Percentiles rank a stretch among this genome's conserved stretches.
phyloP scores from a whole-genome alignment of 1,140 invertebrate genomes.

The Scaptomyza pallida region DNA sequence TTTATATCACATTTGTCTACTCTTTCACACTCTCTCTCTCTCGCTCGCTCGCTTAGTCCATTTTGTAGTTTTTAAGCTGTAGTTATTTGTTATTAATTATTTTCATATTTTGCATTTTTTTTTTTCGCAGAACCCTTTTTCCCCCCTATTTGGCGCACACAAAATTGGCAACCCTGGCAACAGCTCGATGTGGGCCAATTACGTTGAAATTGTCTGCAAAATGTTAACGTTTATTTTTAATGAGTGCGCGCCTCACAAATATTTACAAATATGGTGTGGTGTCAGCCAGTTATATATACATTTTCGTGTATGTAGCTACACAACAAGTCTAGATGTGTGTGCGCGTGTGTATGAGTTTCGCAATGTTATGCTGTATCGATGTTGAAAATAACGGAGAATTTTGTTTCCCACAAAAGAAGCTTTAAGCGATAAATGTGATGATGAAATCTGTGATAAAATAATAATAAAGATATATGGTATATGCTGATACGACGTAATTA shows the following conservation, averaged over 20 bases:
- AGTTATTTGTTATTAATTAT: constrained; percentile 48
- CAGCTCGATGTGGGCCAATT: constrained; percentile 70
- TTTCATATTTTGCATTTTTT: constrained; percentile 22
- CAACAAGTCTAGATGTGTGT: not conserved
- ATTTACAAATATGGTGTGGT: constrained; percentile 21
- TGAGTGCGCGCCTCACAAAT: constrained; percentile 25
- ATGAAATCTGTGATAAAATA: no score
- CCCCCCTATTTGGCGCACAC: constrained; percentile 9
- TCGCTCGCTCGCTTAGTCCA: constrained; percentile 1
- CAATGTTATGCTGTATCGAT: no score
- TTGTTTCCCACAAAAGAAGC: no score
- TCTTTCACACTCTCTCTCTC: not conserved
- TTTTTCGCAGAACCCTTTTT: not conserved
- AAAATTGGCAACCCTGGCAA: constrained; percentile 56
- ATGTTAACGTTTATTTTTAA: constrained; percentile 69
- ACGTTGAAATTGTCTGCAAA: constrained; percentile 74
- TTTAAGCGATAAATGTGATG: no score
- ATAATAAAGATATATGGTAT: no score
- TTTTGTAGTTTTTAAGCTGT: constrained; percentile 20
- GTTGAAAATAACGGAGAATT: no score
- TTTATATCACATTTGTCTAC: constrained; percentile 12
- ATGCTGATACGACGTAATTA: no score
- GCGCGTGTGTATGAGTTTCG: not conserved
- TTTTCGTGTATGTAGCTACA: not conserved
- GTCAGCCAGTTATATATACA: not conserved